A percentile compares a stretch with the other conserved stretches of the same genome.
Conservation (phyloP, 2,797 vertebrate species). For the Nannoperca obscura region DNA sequence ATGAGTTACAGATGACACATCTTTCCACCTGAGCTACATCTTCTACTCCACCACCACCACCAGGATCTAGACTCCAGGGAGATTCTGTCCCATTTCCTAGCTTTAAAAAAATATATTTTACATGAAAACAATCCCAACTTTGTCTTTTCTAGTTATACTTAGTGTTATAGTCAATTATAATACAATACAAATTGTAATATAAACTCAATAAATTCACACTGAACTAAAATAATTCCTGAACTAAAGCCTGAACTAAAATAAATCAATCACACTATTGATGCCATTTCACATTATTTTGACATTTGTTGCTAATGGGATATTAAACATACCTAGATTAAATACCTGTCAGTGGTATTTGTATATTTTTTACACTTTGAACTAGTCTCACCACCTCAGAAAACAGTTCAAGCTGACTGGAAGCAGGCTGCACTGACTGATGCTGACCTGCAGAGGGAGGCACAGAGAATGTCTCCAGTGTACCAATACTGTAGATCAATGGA, state of each 20-base stretch:
- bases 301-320: not conserved
- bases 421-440: not conserved
- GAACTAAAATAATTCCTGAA: not conserved
- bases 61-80: too few species aligned
- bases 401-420: not conserved
- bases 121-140: not conserved
- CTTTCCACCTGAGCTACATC: too few species aligned
- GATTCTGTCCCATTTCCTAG: too few species aligned
- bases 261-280: not conserved
- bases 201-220: not conserved
- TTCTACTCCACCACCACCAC: too few species aligned
- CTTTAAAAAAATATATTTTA: too few species aligned
- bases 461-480: conserved; percentile 6
- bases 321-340: too few species aligned
- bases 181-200: not conserved
- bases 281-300: not conserved
- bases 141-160: not conserved
- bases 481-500: not conserved
- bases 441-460: conserved; percentile 62
- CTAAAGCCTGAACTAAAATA: not conserved
- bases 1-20: too few species aligned
- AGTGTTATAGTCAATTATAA: not conserved
- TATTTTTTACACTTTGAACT: not conserved
- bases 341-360: not conserved
- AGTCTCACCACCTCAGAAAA: not conserved